These are phyloP conservation scores for Thecophora atra DNA, from an alignment of 2,888 invertebrate species.

Conservation along the genomic window DNA sequence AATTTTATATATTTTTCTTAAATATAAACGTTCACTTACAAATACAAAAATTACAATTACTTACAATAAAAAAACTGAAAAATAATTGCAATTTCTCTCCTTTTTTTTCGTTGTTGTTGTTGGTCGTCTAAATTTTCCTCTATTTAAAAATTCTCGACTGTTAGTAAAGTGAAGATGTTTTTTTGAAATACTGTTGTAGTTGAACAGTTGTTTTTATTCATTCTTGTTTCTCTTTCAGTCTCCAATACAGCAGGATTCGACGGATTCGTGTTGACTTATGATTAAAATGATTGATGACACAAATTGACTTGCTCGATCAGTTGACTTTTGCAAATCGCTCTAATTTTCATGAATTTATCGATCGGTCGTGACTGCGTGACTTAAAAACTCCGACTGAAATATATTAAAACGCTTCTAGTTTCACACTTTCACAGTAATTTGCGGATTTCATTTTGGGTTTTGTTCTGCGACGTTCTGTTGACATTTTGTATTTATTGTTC, in stretches of 20 bases:
- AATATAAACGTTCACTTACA: too few species aligned
- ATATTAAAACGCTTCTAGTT: conserved; percentile 26
- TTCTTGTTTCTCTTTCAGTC: too few species aligned
- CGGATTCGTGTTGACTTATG: background rate
- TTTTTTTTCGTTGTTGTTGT: too few species aligned
- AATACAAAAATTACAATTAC: too few species aligned
- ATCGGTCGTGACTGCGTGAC: conserved; percentile 52
- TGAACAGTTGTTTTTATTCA: too few species aligned
- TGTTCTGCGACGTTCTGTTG: conserved; percentile 31
- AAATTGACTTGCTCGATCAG: background rate
- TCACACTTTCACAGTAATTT: conserved; percentile 25
- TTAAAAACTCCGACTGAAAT: conserved; percentile 53
- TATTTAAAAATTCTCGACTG: too few species aligned
- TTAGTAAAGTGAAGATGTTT: too few species aligned
- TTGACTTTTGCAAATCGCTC: conserved; percentile 24
- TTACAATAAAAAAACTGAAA: too few species aligned
- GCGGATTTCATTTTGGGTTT: conserved; percentile 24
- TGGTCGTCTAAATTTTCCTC: too few species aligned
- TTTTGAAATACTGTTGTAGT: too few species aligned
- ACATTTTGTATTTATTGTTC: conserved; percentile 20
- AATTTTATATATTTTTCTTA: too few species aligned
- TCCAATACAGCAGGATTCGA: background rate
- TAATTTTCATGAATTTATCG: conserved; percentile 22
- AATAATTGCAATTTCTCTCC: too few species aligned
- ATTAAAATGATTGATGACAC: background rate